Conservation (phyloP, 2,113 vertebrate genomes). For the Cyanoderma ruficeps region DNA sequence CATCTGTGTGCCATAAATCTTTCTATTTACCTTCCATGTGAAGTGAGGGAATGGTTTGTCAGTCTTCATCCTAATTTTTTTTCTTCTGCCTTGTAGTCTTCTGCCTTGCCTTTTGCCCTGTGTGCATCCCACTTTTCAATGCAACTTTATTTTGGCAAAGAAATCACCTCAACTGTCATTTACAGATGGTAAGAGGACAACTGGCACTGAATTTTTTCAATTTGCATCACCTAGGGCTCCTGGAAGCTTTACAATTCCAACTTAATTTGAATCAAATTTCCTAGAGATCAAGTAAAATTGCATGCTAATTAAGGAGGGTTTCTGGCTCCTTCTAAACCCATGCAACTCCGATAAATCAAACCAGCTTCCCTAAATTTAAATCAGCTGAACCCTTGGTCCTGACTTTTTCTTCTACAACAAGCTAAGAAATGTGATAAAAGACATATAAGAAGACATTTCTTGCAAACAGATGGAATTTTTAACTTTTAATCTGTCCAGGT, state of each 20-base stretch:
- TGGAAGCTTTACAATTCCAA: background rate
- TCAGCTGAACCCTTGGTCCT: background rate
- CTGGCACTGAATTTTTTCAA: background rate
- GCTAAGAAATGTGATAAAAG: background rate
- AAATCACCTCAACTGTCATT: background rate
- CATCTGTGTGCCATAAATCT: background rate
- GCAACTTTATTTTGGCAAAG: background rate
- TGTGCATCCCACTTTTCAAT: background rate
- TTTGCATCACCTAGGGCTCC: background rate
- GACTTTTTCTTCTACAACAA: background rate
- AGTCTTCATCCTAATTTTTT: background rate
- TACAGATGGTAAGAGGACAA: background rate
- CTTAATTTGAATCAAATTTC: constrained; percentile 6
- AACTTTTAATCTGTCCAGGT: background rate
- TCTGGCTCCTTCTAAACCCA: background rate
- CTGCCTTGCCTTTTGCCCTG: background rate
- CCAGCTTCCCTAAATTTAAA: background rate
- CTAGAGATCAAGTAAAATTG: background rate
- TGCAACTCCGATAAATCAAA: background rate
- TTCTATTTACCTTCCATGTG: background rate
- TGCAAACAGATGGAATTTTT: background rate
- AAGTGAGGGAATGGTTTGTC: background rate
- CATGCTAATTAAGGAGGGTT: background rate
- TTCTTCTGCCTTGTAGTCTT: background rate
- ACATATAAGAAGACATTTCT: background rate